A percentile compares a stretch with the other conserved stretches of the same genome.
These are phyloP conservation scores for Semnopithecus entellus DNA, from an alignment of 2,113 vertebrate species.

Conservation along the genomic window DNA sequence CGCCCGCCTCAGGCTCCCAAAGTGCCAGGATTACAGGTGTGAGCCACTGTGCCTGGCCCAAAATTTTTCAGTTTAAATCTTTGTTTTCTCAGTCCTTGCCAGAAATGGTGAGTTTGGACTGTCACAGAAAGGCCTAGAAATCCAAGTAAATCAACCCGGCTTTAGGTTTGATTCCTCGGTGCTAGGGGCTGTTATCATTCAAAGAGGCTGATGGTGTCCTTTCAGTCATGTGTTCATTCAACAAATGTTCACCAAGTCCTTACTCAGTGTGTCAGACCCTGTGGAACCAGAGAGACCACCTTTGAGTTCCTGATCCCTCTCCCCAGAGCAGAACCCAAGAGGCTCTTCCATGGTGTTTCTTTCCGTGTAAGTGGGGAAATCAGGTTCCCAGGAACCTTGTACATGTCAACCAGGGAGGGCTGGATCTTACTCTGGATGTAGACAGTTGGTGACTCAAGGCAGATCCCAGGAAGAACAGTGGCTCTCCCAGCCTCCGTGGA, in stretches of 20 bases:
- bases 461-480: background rate
- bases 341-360: background rate
- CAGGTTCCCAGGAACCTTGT: background rate
- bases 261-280: background rate
- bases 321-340: background rate
- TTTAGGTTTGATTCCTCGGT: background rate
- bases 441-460: background rate
- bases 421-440: background rate
- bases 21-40: no score
- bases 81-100: background rate
- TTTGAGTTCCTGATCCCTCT: background rate
- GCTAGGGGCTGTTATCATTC: background rate
- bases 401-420: rapidly evolving
- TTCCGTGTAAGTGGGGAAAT: background rate
- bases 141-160: background rate
- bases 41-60: no score
- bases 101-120: background rate
- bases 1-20: no score
- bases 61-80: background rate
- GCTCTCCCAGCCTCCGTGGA: background rate
- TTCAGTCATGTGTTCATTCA: background rate
- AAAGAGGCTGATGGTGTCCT: background rate
- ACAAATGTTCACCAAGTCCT: background rate
- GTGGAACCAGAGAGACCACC: no score
- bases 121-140: background rate